These are phyloP conservation scores for Gymnothorax reevesii DNA, from an alignment of 2,797 vertebrate genomes.

Conservation along the genomic window DNA sequence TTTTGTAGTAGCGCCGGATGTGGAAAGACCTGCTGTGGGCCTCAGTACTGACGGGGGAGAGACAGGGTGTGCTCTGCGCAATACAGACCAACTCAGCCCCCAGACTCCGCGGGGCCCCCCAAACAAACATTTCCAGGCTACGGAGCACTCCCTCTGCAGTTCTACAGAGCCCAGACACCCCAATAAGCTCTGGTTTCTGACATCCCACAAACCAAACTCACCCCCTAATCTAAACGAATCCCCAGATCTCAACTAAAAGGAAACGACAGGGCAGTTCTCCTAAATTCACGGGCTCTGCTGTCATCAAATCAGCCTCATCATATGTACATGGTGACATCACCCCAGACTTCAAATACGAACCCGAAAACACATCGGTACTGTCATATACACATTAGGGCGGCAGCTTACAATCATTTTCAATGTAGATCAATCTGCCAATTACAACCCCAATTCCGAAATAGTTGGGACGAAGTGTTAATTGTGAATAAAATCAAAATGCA, in stretches of 20 bases:
- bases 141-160: background rate
- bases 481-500: too few species aligned
- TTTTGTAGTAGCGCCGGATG: background rate
- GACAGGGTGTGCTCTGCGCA: background rate
- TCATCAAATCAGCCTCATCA: too few species aligned
- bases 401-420: too few species aligned
- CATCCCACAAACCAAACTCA: background rate
- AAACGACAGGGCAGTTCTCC: too few species aligned
- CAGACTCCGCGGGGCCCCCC: slow-evolving; percentile 20
- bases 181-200: background rate
- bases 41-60: background rate
- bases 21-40: background rate
- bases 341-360: too few species aligned
- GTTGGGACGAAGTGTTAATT: too few species aligned
- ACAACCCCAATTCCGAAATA: too few species aligned
- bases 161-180: background rate
- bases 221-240: background rate
- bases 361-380: too few species aligned
- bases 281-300: too few species aligned
- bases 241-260: background rate
- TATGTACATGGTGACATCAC: too few species aligned
- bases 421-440: too few species aligned
- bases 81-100: slow-evolving; percentile 19
- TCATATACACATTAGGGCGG: too few species aligned
- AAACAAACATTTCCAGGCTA: background rate